Percentiles rank a stretch among this genome's conserved stretches.
These are phyloP conservation scores for Pyrrhura leucotis DNA, from an alignment of 2,797 vertebrate species.

Conservation along the genomic window DNA sequence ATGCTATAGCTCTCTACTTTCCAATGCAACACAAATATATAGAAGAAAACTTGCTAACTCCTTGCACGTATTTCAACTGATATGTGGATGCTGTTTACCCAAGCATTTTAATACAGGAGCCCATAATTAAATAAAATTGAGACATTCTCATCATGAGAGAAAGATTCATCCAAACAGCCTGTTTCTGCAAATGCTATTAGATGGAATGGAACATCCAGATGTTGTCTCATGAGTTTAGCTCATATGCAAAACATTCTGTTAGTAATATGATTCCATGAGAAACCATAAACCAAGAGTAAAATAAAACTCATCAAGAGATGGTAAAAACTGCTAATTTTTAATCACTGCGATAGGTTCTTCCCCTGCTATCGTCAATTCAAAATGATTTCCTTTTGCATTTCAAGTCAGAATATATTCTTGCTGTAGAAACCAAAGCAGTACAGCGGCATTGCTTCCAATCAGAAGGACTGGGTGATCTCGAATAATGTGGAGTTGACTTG, in stretches of 20 bases:
- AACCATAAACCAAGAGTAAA: not conserved
- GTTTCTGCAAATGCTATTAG: constrained; percentile 28
- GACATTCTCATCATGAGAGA: not conserved
- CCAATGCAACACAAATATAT: not conserved
- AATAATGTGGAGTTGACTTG: not conserved
- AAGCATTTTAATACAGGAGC: not conserved
- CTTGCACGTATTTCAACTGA: not conserved
- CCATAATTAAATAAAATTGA: not conserved
- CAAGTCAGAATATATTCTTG: not conserved
- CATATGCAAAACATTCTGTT: not conserved
- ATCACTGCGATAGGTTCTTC: not conserved
- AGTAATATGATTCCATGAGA: not conserved
- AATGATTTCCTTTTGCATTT: not conserved
- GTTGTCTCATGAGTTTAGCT: not conserved
- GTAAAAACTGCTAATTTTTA: not conserved
- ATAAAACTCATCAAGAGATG: not conserved
- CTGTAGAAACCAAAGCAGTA: not conserved
- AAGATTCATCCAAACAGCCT: not conserved
- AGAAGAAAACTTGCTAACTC: not conserved
- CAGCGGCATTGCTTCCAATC: accelerated
- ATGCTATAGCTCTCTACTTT: not conserved
- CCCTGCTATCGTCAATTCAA: not conserved
- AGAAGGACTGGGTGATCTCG: not conserved
- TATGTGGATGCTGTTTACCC: not conserved
- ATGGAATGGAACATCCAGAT: constrained; percentile 4